These are phyloP conservation scores for Cromileptes altivelis DNA, from an alignment of 2,113 vertebrate species.

Conservation along the genomic window DNA sequence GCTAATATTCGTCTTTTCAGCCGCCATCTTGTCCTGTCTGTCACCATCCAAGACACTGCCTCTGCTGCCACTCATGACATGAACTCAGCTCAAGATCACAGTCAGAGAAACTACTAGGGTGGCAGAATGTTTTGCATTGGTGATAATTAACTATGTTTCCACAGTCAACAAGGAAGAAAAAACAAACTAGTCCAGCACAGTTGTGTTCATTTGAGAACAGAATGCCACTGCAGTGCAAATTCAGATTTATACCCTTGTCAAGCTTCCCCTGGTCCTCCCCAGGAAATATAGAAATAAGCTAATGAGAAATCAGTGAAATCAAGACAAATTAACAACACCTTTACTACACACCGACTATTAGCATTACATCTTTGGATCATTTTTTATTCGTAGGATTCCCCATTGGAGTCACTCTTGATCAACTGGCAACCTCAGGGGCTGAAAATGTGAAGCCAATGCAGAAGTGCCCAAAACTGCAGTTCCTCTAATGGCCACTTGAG, in stretches of 20 bases:
- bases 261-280: too few relatives aligned
- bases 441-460: too few relatives aligned
- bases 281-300: too few relatives aligned
- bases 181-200: not conserved
- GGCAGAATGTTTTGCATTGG: not conserved
- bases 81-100: constrained; percentile 33
- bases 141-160: constrained; percentile 17
- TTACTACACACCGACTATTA: too few relatives aligned
- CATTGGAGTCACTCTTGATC: too few relatives aligned
- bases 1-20: constrained; percentile 57
- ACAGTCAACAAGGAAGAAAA: constrained; percentile 1
- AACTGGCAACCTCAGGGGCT: too few relatives aligned
- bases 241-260: not conserved
- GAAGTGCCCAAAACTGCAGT: too few relatives aligned
- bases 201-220: not conserved
- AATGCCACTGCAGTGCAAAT: not conserved
- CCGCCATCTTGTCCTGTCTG: constrained; percentile 45
- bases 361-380: too few relatives aligned
- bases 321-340: too few relatives aligned
- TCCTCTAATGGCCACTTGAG: too few relatives aligned
- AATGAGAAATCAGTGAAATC: too few relatives aligned
- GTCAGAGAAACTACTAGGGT: constrained; percentile 14
- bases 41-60: constrained; percentile 34
- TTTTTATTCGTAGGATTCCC: too few relatives aligned
- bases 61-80: constrained; percentile 17